Evolutionary conservation across 2,888 invertebrate species (phyloP).

Genomic region (Nomada goodeniana): DNA sequence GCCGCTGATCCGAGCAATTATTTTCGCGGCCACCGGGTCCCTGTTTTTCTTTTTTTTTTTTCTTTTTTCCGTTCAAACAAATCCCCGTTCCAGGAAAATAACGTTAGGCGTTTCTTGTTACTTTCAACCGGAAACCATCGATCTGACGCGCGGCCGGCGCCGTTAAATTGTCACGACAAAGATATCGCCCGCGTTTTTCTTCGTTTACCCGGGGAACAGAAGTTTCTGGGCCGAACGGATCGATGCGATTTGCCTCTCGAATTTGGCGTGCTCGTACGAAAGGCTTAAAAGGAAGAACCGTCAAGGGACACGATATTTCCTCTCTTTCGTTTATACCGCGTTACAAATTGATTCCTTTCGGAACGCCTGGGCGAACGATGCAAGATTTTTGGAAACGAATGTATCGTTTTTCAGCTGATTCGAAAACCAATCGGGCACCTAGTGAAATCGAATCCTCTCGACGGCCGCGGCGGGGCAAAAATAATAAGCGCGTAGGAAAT

Average conservation of each 20-base stretch:
- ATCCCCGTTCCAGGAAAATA: conserved; percentile 12
- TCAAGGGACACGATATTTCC: not conserved
- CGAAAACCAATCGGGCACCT: conserved; percentile 19
- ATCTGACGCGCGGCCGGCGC: not conserved
- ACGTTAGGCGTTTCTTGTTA: conserved; percentile 29
- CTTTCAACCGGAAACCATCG: conserved; percentile 9
- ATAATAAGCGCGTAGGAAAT: not conserved
- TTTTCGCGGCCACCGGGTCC: conserved; percentile 17
- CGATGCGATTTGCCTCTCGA: not conserved
- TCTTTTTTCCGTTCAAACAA: not conserved
- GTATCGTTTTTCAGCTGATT: conserved; percentile 30
- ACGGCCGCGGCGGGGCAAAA: not conserved
- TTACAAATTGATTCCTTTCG: conserved; percentile 25
- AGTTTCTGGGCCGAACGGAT: conserved; percentile 17
- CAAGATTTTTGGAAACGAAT: conserved; percentile 4
- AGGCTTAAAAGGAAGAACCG: not conserved
- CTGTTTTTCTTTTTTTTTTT: not conserved
- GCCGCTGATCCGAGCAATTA: conserved; percentile 29
- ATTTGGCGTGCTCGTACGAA: not conserved
- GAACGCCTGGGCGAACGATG: conserved; percentile 21
- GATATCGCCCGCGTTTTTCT: not conserved
- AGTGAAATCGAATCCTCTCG: not conserved
- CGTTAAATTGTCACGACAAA: conserved; percentile 17
- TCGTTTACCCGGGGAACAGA: not conserved
- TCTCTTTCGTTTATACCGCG: not conserved